These are phyloP conservation scores for Gallinago jamesoni DNA, from an alignment of 2,113 vertebrate genomes.

Conservation along the genomic window DNA sequence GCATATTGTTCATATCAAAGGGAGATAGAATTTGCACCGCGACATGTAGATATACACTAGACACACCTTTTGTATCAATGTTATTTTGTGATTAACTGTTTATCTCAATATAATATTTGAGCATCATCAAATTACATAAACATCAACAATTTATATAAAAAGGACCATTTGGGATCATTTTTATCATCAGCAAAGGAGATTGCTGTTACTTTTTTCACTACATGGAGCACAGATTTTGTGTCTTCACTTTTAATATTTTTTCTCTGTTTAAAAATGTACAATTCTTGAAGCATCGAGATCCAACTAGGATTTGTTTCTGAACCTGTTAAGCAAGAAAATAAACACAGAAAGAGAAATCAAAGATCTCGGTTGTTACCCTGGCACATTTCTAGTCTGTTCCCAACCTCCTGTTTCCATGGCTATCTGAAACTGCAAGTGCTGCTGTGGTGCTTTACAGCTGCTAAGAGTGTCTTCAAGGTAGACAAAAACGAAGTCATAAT, in stretches of 20 bases:
- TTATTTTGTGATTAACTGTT: neutral
- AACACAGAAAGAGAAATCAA: neutral
- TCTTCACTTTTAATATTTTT: neutral
- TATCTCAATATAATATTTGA: neutral
- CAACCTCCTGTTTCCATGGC: conserved; percentile 45
- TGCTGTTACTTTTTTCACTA: neutral
- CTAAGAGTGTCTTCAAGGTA: neutral
- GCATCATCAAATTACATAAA: neutral
- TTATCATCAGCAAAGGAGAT: neutral
- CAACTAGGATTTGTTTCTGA: neutral
- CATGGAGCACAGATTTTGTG: neutral
- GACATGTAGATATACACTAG: neutral
- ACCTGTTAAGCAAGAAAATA: neutral
- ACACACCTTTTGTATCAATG: neutral
- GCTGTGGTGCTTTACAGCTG: neutral
- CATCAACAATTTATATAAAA: neutral
- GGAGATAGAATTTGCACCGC: neutral
- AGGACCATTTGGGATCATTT: neutral
- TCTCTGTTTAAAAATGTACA: neutral
- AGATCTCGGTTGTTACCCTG: neutral
- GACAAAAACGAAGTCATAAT: neutral
- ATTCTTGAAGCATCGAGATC: neutral
- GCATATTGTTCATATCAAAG: neutral
- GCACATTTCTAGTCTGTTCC: neutral
- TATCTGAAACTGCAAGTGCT: conserved; percentile 12